Base-by-base conservation (phyloP, 2,888 invertebrate genomes). In the Acanthococcus lagerstroemiae region DNA sequence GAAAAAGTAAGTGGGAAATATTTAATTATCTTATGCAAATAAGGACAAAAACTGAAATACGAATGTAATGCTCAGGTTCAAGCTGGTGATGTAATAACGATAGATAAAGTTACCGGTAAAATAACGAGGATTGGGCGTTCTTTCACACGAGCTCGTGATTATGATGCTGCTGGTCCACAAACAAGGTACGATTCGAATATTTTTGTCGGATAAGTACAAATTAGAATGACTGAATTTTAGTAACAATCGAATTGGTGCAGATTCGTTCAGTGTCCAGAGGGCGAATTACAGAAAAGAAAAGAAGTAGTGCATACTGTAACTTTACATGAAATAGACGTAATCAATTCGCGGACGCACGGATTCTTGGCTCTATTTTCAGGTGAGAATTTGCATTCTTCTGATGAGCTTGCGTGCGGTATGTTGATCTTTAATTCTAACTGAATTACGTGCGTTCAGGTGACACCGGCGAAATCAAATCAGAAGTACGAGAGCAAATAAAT, bases 241-340 rank as follows among this genome's bases (percentile, higher is more conserved):
- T 50, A 17, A 1, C 24, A 46, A 5, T 7, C 19, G 21, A 58
- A 37, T 48, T 52, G 9, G 3, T 55, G 21, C 77, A 24, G 94
- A 69, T 97, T 97, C 78, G 95, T 99, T 0, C 95, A 96, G 72
- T 97, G 97, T 75, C 99, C 99, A 0, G 96, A 97, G 73, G 99
- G 99, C 0, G 99, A 99, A 76, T 79, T 99, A 9, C 97, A 99
- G 79, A 99, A 99, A 74, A 83, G 97, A 22, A 95, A 96, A 75
- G 94, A 97, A 79, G 95, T 90, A 0, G 95, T 96, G 0, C 97
- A 99, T 75, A 99, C 96, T 0, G 97, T 99, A 0, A 95, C 95
- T 0, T 78, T 99, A n/a, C 99, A 99, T 75, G 99, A 99, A 76
- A 94, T 99, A 63, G 99, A 99, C 76, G 99, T 99, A 4, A 99